Evolutionary conservation across 1,140 invertebrate genomes (phyloP).

Genomic region (Antheraea pernyi): DNA sequence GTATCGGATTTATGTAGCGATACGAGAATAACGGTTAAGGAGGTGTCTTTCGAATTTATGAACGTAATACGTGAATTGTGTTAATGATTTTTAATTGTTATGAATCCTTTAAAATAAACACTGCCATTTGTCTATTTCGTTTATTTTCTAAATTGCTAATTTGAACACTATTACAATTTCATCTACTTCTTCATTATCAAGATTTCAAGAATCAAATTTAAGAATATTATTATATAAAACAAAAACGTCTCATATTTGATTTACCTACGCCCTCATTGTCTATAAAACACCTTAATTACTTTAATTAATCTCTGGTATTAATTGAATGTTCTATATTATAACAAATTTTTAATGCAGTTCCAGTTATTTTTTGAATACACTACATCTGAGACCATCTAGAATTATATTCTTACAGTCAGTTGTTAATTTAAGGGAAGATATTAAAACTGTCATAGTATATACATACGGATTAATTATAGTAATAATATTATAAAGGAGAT

Average conservation of each 20-base stretch:
- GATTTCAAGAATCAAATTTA: background rate
- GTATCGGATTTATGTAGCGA: slow-evolving; percentile 43
- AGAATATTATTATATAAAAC: background rate
- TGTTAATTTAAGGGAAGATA: background rate
- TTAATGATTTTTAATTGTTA: slow-evolving; percentile 69
- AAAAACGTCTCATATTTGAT: background rate
- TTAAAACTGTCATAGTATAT: background rate
- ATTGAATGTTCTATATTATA: no score
- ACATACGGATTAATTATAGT: background rate
- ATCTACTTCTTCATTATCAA: no score
- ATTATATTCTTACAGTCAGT: background rate
- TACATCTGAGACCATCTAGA: background rate
- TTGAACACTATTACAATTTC: background rate
- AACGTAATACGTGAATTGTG: slow-evolving; percentile 52
- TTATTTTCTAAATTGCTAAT: slow-evolving; percentile 9
- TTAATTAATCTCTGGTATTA: no score
- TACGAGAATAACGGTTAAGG: slow-evolving; percentile 38
- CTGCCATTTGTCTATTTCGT: slow-evolving; percentile 64
- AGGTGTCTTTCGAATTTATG: slow-evolving; percentile 72
- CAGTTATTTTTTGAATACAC: background rate
- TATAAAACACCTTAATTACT: no score
- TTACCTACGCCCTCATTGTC: background rate
- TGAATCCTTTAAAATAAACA: slow-evolving; percentile 70
- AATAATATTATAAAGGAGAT: background rate
- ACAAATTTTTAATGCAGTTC: no score